A percentile compares a stretch with the other conserved stretches of the same genome.
phyloP scores from a whole-genome alignment of 2,113 vertebrate genomes.

The Notarius lentiginosus region DNA sequence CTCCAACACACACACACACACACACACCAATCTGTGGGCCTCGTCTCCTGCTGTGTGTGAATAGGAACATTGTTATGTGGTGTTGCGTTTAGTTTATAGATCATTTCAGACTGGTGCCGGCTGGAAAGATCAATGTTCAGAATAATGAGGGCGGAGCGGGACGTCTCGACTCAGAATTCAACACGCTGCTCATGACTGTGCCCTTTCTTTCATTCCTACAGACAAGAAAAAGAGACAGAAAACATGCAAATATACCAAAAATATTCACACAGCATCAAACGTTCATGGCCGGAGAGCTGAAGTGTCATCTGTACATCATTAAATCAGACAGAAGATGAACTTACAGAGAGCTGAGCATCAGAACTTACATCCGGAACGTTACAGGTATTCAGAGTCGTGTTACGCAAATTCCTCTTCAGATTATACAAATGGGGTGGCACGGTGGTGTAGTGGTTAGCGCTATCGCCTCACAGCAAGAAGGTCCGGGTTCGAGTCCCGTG shows the following conservation, averaged over 20 bases:
- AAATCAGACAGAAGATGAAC: background rate
- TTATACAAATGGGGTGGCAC: no score
- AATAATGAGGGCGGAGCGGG: conserved; percentile 65
- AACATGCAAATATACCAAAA: background rate
- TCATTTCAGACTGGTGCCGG: conserved; percentile 58
- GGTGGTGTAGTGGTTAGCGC: no score
- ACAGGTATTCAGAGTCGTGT: background rate
- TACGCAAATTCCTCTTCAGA: background rate
- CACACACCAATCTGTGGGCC: conserved; percentile 38
- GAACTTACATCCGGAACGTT: background rate
- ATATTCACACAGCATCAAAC: background rate
- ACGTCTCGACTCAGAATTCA: conserved; percentile 58
- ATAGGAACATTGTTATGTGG: conserved; percentile 58
- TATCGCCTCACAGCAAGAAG: no score
- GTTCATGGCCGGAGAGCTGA: background rate
- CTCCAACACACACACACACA: conserved; percentile 33
- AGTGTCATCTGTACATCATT: background rate
- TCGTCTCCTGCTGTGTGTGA: conserved; percentile 40
- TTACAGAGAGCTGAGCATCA: background rate
- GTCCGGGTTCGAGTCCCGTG: no score
- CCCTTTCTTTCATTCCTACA: conserved; percentile 8
- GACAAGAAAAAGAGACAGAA: conserved; percentile 8
- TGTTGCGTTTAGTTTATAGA: conserved; percentile 65
- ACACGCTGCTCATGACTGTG: conserved; percentile 46
- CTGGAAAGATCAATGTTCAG: conserved; percentile 65